A percentile compares a stretch with the other conserved stretches of the same genome.
phyloP scores from a whole-genome alignment of 2,797 vertebrate genomes.

The Cetoscarus ocellatus region DNA sequence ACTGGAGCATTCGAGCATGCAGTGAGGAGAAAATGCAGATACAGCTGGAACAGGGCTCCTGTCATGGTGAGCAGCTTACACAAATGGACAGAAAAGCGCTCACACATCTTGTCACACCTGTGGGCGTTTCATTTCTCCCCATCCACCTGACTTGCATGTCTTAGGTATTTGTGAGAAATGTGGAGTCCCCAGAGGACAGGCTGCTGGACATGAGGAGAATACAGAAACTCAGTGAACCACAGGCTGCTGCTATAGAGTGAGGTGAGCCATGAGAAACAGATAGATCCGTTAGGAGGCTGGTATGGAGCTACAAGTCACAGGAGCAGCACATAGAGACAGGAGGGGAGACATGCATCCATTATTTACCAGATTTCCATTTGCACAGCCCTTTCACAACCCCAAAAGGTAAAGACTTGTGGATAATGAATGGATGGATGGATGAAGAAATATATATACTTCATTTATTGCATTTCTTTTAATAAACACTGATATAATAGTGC shows the following conservation, averaged over 20 bases:
- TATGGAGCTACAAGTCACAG: conserved; percentile 28
- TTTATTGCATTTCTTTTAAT: no score
- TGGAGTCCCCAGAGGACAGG: conserved; percentile 24
- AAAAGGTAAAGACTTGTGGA: no score
- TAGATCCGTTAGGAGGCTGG: conserved; percentile 32
- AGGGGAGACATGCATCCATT: conserved; percentile 1
- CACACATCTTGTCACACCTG: conserved; percentile 13
- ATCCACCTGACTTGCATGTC: conserved; percentile 17
- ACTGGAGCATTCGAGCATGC: conserved; percentile 6
- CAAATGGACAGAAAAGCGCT: conserved; percentile 22
- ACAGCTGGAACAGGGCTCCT: conserved; percentile 8
- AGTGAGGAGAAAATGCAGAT: conserved; percentile 16
- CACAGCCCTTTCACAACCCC: no score
- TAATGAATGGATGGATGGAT: no score
- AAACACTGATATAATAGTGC: no score
- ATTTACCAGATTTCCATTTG: no score
- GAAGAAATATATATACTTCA: no score
- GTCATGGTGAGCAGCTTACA: conserved; percentile 25
- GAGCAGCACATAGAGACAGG: conserved; percentile 54
- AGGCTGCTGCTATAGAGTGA: not conserved
- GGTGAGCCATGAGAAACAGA: conserved; percentile 29
- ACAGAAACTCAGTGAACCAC: conserved; percentile 16
- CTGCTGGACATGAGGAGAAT: conserved; percentile 24
- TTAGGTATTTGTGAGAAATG: conserved; percentile 13
- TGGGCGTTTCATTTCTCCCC: conserved; percentile 19